A percentile compares a stretch with the other conserved stretches of the same genome.
These are phyloP conservation scores for Rhyacophila brunnea DNA, from an alignment of 1,140 invertebrate genomes.

Conservation along the genomic window DNA sequence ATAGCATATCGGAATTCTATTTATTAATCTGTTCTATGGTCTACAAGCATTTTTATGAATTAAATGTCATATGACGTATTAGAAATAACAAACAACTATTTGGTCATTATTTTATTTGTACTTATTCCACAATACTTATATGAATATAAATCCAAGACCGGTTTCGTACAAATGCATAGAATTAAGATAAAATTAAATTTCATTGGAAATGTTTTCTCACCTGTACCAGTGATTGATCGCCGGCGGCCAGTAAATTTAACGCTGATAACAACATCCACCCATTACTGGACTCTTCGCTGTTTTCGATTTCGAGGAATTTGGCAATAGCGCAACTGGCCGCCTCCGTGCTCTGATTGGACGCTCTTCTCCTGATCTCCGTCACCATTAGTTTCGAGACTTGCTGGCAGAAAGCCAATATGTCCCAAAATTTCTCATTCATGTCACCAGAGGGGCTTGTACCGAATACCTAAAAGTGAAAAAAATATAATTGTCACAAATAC, in stretches of 20 bases:
- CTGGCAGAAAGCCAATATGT: slow-evolving; percentile 89
- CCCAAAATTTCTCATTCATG: slow-evolving; percentile 94
- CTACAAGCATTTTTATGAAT: too few species aligned
- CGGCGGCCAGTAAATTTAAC: slow-evolving; percentile 85
- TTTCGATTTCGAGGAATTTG: slow-evolving; percentile 92
- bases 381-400: slow-evolving; percentile 95
- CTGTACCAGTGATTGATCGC: slow-evolving; percentile 71
- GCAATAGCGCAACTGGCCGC: slow-evolving; percentile 94
- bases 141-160: too few species aligned
- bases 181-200: too few species aligned
- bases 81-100: too few species aligned
- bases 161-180: too few species aligned
- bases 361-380: slow-evolving; percentile 86
- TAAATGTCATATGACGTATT: too few species aligned
- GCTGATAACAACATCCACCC: slow-evolving; percentile 95
- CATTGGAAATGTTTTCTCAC: slow-evolving; percentile 1
- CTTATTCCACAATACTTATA: too few species aligned
- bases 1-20: too few species aligned
- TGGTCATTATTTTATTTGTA: too few species aligned
- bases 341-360: slow-evolving; percentile 94
- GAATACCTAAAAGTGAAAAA: slow-evolving; percentile 70
- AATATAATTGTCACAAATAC: neutral
- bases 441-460: slow-evolving; percentile 84
- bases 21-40: too few species aligned
- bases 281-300: slow-evolving; percentile 88